Conservation (phyloP, 2,888 invertebrate species). For the Monoplex corrugatus region DNA sequence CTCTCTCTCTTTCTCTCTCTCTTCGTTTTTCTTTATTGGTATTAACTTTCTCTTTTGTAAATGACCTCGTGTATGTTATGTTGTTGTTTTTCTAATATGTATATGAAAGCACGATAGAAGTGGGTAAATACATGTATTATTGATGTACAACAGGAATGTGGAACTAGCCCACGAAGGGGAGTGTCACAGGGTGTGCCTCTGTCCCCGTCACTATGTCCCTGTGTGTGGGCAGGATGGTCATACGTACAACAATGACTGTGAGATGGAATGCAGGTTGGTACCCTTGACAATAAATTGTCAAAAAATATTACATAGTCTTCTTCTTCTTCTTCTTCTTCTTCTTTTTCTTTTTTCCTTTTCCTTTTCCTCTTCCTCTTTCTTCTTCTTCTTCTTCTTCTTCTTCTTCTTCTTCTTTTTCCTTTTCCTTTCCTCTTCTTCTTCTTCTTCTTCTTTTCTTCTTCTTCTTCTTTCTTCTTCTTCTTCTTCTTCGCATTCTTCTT, state of each 20-base stretch:
- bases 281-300: not conserved
- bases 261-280: conserved; percentile 37
- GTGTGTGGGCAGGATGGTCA: conserved; percentile 46
- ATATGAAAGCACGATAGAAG: no score
- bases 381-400: not conserved
- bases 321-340: not conserved
- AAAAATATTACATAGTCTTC: not conserved
- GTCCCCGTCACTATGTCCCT: conserved; percentile 36
- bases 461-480: not conserved
- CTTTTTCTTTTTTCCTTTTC: not conserved
- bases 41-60: no score
- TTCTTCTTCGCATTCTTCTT: no score
- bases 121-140: not conserved
- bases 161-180: conserved; percentile 34
- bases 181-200: conserved; percentile 29
- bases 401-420: no score
- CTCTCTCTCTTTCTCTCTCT: no score
- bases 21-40: no score
- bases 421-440: not conserved
- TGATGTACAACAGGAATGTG: conserved; percentile 27
- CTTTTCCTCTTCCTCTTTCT: not conserved
- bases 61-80: no score
- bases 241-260: conserved; percentile 45
- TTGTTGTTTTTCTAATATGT: no score
- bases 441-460: not conserved